A percentile compares a stretch with the other conserved stretches of the same genome.
These are phyloP conservation scores for Podabrus alpinus DNA, from an alignment of 2,888 invertebrate genomes.

Conservation along the genomic window DNA sequence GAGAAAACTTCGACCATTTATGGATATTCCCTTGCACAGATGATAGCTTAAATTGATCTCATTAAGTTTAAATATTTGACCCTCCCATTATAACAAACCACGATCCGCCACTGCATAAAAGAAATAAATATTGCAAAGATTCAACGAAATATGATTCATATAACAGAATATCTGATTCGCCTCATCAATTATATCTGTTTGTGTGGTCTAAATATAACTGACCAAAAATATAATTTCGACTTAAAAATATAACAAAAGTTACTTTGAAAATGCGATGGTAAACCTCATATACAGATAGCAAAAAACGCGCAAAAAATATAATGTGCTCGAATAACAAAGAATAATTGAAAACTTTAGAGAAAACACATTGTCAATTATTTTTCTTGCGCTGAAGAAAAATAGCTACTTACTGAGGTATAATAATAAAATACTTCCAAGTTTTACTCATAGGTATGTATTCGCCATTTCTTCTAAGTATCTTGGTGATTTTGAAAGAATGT, in stretches of 20 bases:
- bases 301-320: too few species aligned
- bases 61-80: not conserved
- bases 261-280: not conserved
- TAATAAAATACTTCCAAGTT: too few species aligned
- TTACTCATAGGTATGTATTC: too few species aligned
- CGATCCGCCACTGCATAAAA: not conserved
- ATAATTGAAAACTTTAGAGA: not conserved
- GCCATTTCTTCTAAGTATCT: too few species aligned
- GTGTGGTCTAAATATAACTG: not conserved
- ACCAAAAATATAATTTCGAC: not conserved
- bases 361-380: too few species aligned
- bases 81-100: not conserved
- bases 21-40: too few species aligned
- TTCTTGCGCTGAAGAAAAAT: too few species aligned
- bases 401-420: too few species aligned
- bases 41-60: not conserved
- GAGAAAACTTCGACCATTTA: too few species aligned
- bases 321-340: too few species aligned
- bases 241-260: not conserved
- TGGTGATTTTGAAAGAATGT: not conserved
- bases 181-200: not conserved
- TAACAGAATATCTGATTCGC: not conserved
- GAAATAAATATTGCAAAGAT: not conserved
- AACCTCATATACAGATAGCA: not conserved
- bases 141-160: not conserved